phyloP scores from a whole-genome alignment of 2,888 invertebrate genomes.

The Ypsolopha scabrella region DNA sequence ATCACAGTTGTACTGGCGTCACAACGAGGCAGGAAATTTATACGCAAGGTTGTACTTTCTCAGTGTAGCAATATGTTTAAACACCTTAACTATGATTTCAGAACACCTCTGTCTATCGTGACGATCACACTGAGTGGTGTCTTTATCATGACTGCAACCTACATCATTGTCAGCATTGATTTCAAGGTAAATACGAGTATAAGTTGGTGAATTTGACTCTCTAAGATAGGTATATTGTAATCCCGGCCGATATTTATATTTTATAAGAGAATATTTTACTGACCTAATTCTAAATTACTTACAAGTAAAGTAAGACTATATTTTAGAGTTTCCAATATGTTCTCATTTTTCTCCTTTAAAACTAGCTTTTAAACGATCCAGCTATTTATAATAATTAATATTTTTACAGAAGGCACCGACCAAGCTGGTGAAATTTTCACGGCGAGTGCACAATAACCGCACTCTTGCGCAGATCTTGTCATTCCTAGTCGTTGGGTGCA shows the following conservation, averaged over 20 bases:
- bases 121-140: slow-evolving; percentile 47
- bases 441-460: slow-evolving; percentile 79
- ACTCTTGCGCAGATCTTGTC: slow-evolving; percentile 82
- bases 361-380: no score
- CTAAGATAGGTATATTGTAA: no score
- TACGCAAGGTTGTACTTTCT: no score
- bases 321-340: no score
- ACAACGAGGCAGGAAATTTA: no score
- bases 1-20: no score
- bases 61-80: no score
- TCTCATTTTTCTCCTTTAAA: no score
- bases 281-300: no score
- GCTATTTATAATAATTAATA: not conserved
- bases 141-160: slow-evolving; percentile 56
- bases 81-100: slow-evolving; percentile 16
- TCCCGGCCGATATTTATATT: no score
- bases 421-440: slow-evolving; percentile 51
- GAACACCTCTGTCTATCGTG: slow-evolving; percentile 40
- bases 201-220: no score
- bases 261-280: not conserved
- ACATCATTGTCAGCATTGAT: slow-evolving; percentile 60
- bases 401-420: slow-evolving; percentile 20
- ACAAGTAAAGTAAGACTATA: not conserved
- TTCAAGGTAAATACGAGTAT: slow-evolving; percentile 25
- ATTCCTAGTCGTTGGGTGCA: slow-evolving; percentile 74